Evolutionary conservation across 37 sponge, comb jelly and placozoan species (phyloP).

Genomic region (Sycon ciliatum): DNA sequence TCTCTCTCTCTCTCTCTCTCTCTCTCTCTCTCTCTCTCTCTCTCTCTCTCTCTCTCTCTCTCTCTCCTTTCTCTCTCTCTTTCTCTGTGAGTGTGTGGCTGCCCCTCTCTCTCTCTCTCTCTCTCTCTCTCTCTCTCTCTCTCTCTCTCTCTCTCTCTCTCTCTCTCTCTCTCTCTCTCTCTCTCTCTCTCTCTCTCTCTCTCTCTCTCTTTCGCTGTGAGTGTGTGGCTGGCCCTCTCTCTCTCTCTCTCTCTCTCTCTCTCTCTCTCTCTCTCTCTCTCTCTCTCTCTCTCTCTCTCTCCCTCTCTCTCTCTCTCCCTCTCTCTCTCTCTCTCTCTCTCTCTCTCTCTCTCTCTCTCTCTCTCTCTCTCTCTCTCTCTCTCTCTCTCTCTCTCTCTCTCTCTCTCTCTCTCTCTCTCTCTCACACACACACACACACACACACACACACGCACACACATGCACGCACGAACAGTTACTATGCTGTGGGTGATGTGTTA

Average conservation of each 20-base stretch:
- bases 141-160: background rate
- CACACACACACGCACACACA: background rate
- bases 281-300: background rate
- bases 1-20: background rate
- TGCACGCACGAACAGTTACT: no score
- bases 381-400: background rate
- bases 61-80: background rate
- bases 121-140: background rate
- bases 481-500: no score
- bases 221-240: background rate
- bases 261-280: background rate
- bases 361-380: background rate
- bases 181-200: background rate
- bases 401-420: background rate
- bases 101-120: background rate
- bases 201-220: background rate
- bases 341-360: background rate
- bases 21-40: background rate
- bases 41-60: background rate
- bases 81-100: background rate
- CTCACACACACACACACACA: background rate
- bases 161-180: background rate
- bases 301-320: background rate
- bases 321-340: background rate
- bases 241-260: background rate